Base-by-base conservation (phyloP, 2,113 vertebrate genomes). In the Pteruthius melanotis region DNA sequence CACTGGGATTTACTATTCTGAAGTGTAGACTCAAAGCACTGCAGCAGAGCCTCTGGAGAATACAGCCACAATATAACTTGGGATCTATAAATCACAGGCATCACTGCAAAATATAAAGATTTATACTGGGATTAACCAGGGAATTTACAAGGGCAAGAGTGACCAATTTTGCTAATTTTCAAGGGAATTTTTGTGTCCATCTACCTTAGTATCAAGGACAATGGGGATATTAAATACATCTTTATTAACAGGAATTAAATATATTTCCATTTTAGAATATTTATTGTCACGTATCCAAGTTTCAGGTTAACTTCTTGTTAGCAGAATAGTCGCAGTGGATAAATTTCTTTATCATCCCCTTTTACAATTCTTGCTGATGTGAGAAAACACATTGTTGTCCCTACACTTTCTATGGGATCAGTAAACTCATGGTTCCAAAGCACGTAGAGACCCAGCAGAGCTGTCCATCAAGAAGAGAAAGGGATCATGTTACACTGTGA, bases 401-500 rank as follows among this genome's bases (percentile, higher is more conserved):
- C 35, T 59, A 52, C 27, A 33, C 31, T 39, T 71, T 35, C 33
- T 24, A 33, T 10, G 44, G 39, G 56, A 90, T 57, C 31, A 53
- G 45, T 44, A 65, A 89, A 89, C 47, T 49, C 47, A 28, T 16
- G 1, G 65, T 54, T 95, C 87, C 47, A 30, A 5, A 39, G 33
- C 69, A 39, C 0, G 6, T 3, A 71, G 61, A 75, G 56, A 83
- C 54, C 39, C 45, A 71, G 89, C 10, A 74, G 53, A 91, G 83
- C 45, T 85, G 95, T 47, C 86, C 57, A 93, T 93, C 83, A 95
- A 12, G 42, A 83, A 80, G 47, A 80, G 78, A 89, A 87, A 72
- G 59, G 65, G 76, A 54, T 70, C 69, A 21, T 54, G 71, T 87
- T 74, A 57, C 42, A 12, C 28, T 33, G 16, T 37, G 72, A 59